phyloP scores from a whole-genome alignment of 2,888 invertebrate species.

The Cephonodes hylas region DNA sequence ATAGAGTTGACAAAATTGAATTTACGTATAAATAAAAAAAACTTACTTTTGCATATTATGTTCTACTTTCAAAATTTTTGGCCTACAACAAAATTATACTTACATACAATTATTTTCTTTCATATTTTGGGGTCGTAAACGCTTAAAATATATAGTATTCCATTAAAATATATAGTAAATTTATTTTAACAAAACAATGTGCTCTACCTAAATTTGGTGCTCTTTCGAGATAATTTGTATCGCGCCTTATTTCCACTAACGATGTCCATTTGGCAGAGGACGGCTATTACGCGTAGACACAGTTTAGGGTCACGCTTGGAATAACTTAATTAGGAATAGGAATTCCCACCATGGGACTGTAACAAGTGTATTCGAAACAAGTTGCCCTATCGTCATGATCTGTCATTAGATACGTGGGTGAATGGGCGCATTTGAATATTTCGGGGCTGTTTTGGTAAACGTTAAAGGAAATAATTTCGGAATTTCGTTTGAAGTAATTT shows the following conservation, averaged over 20 bases:
- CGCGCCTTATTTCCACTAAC: conserved; percentile 26
- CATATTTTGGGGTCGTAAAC: no score
- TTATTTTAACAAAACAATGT: background rate
- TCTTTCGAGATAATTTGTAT: conserved; percentile 7
- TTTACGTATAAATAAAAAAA: no score
- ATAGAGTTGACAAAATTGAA: no score
- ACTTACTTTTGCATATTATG: no score
- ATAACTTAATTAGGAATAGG: conserved; percentile 50
- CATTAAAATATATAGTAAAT: background rate
- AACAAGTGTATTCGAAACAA: background rate
- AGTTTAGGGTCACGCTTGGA: conserved; percentile 43
- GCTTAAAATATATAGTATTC: no score
- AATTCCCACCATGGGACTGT: conserved; percentile 33
- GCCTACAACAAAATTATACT: no score
- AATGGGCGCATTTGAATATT: no score
- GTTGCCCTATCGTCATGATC: background rate
- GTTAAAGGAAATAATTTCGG: no score
- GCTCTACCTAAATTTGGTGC: background rate
- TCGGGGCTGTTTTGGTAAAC: background rate
- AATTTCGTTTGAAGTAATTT: no score
- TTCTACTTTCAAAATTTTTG: no score
- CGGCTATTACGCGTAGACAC: conserved; percentile 41
- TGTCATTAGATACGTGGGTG: background rate
- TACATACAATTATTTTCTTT: no score
- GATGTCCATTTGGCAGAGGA: conserved; percentile 45